A percentile compares a stretch with the other conserved stretches of the same genome.
Evolutionary conservation across 92 coral and sea anemone species (phyloP).

Genomic region (Palythoa caribaeorum): DNA sequence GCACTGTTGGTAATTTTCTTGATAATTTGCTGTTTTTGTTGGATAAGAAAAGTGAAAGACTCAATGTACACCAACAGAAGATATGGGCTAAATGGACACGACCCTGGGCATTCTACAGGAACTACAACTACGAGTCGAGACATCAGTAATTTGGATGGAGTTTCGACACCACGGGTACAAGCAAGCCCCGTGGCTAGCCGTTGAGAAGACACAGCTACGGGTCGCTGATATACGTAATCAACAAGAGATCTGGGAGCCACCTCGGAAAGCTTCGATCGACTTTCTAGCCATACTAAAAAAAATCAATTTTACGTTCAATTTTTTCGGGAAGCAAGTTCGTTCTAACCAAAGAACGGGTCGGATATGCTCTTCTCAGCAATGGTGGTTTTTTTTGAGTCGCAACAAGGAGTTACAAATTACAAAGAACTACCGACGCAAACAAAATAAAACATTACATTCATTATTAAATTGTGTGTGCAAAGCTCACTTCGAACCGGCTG

Average conservation of each 20-base stretch:
- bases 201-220: background rate
- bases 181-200: conserved; percentile 16
- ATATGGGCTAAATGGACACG: conserved; percentile 58
- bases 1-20: conserved; percentile 67
- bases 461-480: background rate
- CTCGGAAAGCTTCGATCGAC: background rate
- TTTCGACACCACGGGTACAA: background rate
- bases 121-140: conserved; percentile 39
- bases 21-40: conserved; percentile 76
- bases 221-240: background rate
- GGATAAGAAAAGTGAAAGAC: conserved; percentile 81
- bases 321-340: background rate
- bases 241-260: background rate
- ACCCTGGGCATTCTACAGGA: conserved; percentile 64
- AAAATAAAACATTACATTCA: background rate
- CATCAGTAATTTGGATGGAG: background rate
- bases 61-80: conserved; percentile 59
- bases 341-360: too few species aligned
- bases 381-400: background rate
- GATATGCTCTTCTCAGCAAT: background rate
- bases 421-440: conserved; percentile 15
- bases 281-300: too few species aligned
- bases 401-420: conserved; percentile 12
- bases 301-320: background rate
- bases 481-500: background rate